phyloP scores from a whole-genome alignment of 2,113 vertebrate genomes.

The Pteruthius melanotis region DNA sequence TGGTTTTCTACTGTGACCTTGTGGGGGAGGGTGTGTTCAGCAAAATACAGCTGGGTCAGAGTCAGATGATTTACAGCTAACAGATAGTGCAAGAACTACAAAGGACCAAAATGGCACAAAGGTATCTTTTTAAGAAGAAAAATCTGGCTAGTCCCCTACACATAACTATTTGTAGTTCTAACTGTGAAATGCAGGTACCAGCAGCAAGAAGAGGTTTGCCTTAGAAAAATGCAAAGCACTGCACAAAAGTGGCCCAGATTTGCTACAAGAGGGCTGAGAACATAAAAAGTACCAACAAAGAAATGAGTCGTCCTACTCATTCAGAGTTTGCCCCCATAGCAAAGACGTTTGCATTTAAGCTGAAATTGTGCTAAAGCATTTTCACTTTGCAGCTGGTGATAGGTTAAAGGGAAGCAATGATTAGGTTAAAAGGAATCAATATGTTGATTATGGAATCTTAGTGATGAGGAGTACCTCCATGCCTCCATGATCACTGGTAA shows the following conservation, averaged over 20 bases:
- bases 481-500: not conserved
- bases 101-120: not conserved
- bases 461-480: not conserved
- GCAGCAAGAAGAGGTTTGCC: not conserved
- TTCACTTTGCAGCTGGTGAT: not conserved
- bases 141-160: not conserved
- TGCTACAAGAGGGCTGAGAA: not conserved
- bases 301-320: not conserved
- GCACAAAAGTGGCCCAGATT: not conserved
- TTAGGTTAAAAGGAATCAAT: no score
- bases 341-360: not conserved
- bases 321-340: not conserved
- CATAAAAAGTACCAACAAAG: not conserved
- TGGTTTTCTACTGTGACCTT: not conserved
- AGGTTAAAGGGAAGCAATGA: not conserved
- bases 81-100: not conserved
- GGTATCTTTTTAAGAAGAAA: not conserved
- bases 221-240: not conserved
- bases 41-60: not conserved
- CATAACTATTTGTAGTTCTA: not conserved
- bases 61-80: slow-evolving; percentile 7
- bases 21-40: not conserved
- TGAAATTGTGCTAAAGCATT: not conserved
- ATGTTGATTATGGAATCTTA: not conserved
- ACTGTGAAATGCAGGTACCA: not conserved